A percentile compares a stretch with the other conserved stretches of the same genome.
phyloP scores from a whole-genome alignment of 2,113 vertebrate genomes.

The Peromyscus maniculatus region DNA sequence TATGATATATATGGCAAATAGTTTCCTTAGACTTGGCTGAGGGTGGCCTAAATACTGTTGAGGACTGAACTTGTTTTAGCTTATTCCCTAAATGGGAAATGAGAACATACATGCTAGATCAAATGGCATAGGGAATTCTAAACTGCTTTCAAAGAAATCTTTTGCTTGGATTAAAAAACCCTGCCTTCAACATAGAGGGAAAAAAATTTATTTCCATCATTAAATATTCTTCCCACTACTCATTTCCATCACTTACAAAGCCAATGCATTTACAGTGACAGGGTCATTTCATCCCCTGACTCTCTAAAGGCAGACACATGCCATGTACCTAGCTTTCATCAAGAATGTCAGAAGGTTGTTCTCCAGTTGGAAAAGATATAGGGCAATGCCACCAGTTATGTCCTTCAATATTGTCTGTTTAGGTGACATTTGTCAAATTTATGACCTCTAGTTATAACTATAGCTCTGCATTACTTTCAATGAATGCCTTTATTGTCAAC shows the following conservation, averaged over 20 bases:
- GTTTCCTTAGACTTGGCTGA: slow-evolving; percentile 25
- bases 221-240: not conserved
- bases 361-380: not conserved
- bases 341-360: not conserved
- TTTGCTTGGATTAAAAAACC: slow-evolving; percentile 1
- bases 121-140: not conserved
- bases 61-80: not conserved
- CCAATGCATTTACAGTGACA: not conserved
- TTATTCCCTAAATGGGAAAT: not conserved
- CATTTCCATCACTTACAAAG: not conserved
- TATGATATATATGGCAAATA: not conserved
- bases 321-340: not conserved
- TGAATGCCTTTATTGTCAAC: not conserved
- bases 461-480: not conserved
- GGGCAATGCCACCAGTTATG: not conserved
- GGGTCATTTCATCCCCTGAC: not conserved
- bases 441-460: not conserved
- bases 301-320: not conserved
- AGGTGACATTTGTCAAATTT: not conserved
- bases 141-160: slow-evolving; percentile 22
- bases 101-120: not conserved
- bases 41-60: not conserved
- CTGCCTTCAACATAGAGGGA: not conserved
- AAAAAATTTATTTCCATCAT: not conserved
- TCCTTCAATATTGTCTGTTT: not conserved